phyloP scores from a whole-genome alignment of 2,888 invertebrate species.

The Sialis fuliginosa region DNA sequence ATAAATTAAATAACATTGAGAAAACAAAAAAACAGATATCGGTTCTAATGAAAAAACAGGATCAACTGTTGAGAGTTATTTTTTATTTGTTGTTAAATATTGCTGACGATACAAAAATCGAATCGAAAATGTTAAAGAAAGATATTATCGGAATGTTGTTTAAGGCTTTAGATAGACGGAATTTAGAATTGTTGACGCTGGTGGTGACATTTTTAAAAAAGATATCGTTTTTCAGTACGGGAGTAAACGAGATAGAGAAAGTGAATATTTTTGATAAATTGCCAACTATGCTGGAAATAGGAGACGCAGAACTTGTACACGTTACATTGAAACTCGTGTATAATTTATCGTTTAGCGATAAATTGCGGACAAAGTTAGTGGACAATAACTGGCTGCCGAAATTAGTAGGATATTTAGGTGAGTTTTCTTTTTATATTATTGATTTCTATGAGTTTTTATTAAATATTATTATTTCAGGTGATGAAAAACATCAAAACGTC shows the following conservation, averaged over 20 bases:
- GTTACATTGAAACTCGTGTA: conserved; percentile 76
- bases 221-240: conserved; percentile 83
- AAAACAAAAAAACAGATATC: conserved; percentile 55
- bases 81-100: conserved; percentile 88
- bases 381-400: conserved; percentile 77
- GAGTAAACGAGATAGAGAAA: conserved; percentile 81
- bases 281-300: conserved; percentile 54
- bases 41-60: conserved; percentile 78
- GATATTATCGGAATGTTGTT: conserved; percentile 76
- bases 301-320: conserved; percentile 48
- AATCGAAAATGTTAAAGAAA: conserved; percentile 93
- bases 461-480: conserved; percentile 30
- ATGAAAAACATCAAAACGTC: conserved; percentile 59
- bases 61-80: conserved; percentile 77
- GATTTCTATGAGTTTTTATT: no score
- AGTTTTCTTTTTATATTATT: conserved; percentile 19
- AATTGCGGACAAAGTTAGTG: conserved; percentile 75
- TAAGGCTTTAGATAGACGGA: conserved; percentile 76
- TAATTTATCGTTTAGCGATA: conserved; percentile 89
- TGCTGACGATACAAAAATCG: conserved; percentile 86
- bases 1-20: conserved; percentile 21
- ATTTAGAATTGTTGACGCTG: conserved; percentile 74
- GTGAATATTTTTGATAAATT: conserved; percentile 68
- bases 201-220: conserved; percentile 91
- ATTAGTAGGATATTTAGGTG: conserved; percentile 72